phyloP scores from a whole-genome alignment of 2,113 vertebrate species.

The Pampusana beccarii region DNA sequence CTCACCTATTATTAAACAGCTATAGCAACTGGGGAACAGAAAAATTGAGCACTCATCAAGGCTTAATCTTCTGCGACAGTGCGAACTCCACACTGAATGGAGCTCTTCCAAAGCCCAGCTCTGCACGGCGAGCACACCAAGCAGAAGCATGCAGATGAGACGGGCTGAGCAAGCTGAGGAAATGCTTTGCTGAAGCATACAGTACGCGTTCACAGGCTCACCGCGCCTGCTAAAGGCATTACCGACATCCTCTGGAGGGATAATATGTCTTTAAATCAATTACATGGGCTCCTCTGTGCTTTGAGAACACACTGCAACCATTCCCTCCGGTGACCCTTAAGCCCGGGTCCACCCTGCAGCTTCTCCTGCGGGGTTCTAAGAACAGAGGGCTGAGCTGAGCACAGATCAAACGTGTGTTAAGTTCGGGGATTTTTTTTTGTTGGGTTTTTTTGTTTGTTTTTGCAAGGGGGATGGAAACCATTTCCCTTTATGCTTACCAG shows the following conservation, averaged over 20 bases:
- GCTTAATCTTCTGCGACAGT: neutral
- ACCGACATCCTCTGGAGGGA: neutral
- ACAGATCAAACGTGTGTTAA: too few species aligned
- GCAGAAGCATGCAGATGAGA: neutral
- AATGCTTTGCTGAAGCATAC: conserved; percentile 18
- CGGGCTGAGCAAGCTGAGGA: neutral
- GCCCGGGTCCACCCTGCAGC: neutral
- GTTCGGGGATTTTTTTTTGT: too few species aligned
- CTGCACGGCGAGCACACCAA: accelerated
- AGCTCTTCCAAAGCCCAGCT: neutral
- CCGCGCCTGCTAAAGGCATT: conserved; percentile 29
- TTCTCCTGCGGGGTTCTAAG: neutral
- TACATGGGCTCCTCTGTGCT: neutral
- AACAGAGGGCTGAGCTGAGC: neutral
- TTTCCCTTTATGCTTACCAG: neutral
- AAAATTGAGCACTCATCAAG: neutral
- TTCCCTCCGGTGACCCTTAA: neutral
- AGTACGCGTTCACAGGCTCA: neutral
- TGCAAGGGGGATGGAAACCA: neutral
- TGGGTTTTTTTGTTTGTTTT: neutral
- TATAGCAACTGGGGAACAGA: neutral
- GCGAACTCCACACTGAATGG: neutral
- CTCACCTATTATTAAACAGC: neutral
- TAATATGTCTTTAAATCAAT: conserved; percentile 53
- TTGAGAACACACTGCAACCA: neutral